These are phyloP conservation scores for Helicoverpa zea DNA, from an alignment of 1,140 invertebrate species.

Conservation along the genomic window DNA sequence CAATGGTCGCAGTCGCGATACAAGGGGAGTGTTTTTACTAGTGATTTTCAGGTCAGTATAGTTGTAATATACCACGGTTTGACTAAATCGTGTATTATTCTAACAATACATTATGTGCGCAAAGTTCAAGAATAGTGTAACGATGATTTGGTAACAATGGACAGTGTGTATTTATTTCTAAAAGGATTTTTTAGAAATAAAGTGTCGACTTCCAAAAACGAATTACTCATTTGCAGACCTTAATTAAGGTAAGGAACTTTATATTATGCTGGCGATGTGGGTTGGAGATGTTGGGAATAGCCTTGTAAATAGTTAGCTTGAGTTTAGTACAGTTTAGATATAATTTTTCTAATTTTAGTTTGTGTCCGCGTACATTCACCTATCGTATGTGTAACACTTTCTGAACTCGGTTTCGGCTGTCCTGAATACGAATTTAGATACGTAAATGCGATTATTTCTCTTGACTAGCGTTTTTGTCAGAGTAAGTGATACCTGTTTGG, in stretches of 20 bases:
- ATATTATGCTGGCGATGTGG: slow-evolving; percentile 22
- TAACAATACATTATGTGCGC: slow-evolving; percentile 27
- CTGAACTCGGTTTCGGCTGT: slow-evolving; percentile 45
- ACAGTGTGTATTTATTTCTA: slow-evolving; percentile 40
- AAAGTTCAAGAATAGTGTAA: slow-evolving; percentile 27
- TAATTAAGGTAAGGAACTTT: slow-evolving; percentile 42
- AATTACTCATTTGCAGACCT: slow-evolving; percentile 35
- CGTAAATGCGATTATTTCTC: slow-evolving; percentile 26
- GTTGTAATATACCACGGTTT: slow-evolving; percentile 21
- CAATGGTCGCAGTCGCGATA: slow-evolving; percentile 55
- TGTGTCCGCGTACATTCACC: slow-evolving; percentile 55
- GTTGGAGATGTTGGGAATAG: not conserved
- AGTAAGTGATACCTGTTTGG: not conserved
- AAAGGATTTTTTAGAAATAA: slow-evolving; percentile 37
- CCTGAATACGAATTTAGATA: slow-evolving; percentile 58
- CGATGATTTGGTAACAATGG: slow-evolving; percentile 29
- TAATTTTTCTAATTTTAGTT: slow-evolving; percentile 59
- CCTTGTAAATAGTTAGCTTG: not conserved
- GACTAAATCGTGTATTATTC: slow-evolving; percentile 35
- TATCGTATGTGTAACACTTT: slow-evolving; percentile 59
- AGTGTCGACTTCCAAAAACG: slow-evolving; percentile 21
- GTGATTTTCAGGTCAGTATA: slow-evolving; percentile 57
- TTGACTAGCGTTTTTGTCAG: not conserved
- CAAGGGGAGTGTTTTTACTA: slow-evolving; percentile 58
- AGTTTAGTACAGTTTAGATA: slow-evolving; percentile 41